These are phyloP conservation scores for Hypena proboscidalis DNA, from an alignment of 2,888 invertebrate species.

Conservation along the genomic window DNA sequence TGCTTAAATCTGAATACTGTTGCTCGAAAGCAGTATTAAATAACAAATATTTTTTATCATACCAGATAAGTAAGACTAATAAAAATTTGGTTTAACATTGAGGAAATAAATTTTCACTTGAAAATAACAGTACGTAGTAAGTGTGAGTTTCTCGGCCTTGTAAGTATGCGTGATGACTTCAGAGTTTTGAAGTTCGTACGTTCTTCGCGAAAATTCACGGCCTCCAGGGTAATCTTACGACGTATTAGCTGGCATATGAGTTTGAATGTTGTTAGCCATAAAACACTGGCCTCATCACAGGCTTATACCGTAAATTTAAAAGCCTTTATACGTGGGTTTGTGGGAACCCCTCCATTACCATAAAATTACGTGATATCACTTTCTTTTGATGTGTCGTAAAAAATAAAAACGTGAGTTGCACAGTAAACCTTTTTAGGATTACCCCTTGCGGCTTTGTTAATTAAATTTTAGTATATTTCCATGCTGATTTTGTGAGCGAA, in stretches of 20 bases:
- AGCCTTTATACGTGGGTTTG: slow-evolving; percentile 72
- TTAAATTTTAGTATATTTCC: slow-evolving; percentile 44
- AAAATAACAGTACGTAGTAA: slow-evolving; percentile 20
- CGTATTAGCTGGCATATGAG: slow-evolving; percentile 48
- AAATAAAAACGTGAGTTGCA: slow-evolving; percentile 66
- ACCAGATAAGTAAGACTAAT: slow-evolving; percentile 29
- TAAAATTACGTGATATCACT: slow-evolving; percentile 82
- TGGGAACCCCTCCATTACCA: slow-evolving; percentile 77
- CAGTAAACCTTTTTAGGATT: slow-evolving; percentile 44
- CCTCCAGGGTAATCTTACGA: slow-evolving; percentile 30
- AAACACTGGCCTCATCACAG: slow-evolving; percentile 69
- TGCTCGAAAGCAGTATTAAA: slow-evolving; percentile 22
- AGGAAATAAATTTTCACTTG: slow-evolving; percentile 24
- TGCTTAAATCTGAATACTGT: slow-evolving; percentile 31
- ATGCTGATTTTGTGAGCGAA: slow-evolving; percentile 19
- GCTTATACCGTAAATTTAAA: slow-evolving; percentile 78
- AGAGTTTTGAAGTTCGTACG: slow-evolving; percentile 14
- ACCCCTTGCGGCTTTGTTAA: slow-evolving; percentile 46
- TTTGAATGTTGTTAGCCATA: slow-evolving; percentile 71
- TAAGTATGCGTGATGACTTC: slow-evolving; percentile 12
- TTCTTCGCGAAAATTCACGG: slow-evolving; percentile 17
- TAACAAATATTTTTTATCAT: slow-evolving; percentile 34
- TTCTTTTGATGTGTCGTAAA: slow-evolving; percentile 82
- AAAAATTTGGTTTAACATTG: slow-evolving; percentile 28
- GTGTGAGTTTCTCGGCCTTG: slow-evolving; percentile 13